Conservation (phyloP, 2,888 invertebrate genomes). For the Eristalis tenax region DNA sequence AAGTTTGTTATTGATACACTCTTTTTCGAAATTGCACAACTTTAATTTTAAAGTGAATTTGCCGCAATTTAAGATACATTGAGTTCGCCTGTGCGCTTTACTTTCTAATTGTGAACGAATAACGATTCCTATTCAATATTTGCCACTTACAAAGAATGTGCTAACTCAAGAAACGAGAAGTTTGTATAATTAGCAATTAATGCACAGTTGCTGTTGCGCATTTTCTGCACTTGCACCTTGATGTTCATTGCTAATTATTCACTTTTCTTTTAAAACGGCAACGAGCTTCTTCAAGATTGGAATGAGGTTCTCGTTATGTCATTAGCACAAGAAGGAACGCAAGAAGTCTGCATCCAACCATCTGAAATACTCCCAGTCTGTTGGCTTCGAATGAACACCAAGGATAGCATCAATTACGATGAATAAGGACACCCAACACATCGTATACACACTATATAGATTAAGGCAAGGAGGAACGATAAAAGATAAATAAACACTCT, state of each 20-base stretch:
- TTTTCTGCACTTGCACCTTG: conserved; percentile 57
- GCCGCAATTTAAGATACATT: conserved; percentile 26
- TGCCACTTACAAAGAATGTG: not conserved
- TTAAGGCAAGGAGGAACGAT: conserved; percentile 3
- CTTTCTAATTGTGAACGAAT: not conserved
- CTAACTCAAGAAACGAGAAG: conserved; percentile 10
- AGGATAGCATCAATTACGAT: conserved; percentile 24
- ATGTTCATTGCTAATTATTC: conserved; percentile 69
- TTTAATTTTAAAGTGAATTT: conserved; percentile 45
- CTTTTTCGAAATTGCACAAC: conserved; percentile 23
- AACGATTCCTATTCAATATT: not conserved
- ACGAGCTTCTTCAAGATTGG: conserved; percentile 11
- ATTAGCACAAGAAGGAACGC: not conserved
- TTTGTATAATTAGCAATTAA: conserved; percentile 64
- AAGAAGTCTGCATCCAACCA: conserved; percentile 10
- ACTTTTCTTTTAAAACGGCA: conserved; percentile 50
- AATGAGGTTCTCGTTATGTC: conserved; percentile 30
- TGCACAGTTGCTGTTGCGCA: conserved; percentile 48
- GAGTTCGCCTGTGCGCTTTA: not conserved
- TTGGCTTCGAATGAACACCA: conserved; percentile 30
- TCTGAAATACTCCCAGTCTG: conserved; percentile 31
- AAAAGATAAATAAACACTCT: conserved; percentile 20
- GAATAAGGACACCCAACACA: conserved; percentile 12
- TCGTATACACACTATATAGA: conserved; percentile 18
- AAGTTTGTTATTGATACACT: conserved; percentile 49